phyloP scores from a whole-genome alignment of 2,888 invertebrate species.

The Euspilapteryx auroguttella region DNA sequence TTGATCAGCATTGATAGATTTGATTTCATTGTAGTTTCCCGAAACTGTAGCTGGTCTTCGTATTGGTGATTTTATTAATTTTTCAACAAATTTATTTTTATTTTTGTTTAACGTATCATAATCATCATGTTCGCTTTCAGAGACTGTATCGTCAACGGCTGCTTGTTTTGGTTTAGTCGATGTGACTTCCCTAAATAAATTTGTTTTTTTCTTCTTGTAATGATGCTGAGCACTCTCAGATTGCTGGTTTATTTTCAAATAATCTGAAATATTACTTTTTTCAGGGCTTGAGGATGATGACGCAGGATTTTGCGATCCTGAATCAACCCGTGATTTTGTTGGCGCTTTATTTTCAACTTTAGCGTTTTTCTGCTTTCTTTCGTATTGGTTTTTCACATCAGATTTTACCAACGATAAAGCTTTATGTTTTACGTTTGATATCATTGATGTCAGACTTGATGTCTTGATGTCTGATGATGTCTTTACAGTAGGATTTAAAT shows the following conservation, averaged over 20 bases:
- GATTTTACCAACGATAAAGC: constrained; percentile 51
- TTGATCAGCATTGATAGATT: not conserved
- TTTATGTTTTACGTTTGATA: constrained; percentile 56
- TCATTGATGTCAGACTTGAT: constrained; percentile 41
- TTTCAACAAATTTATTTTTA: no score
- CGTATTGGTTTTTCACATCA: constrained; percentile 10
- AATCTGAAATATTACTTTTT: not conserved
- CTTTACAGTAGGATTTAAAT: no score
- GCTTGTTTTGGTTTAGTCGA: constrained; percentile 3
- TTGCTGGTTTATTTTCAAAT: not conserved
- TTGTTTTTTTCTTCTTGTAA: not conserved
- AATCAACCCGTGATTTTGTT: not conserved
- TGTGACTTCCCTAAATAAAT: constrained; percentile 6
- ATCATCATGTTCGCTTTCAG: constrained; percentile 9
- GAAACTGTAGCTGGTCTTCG: constrained; percentile 28
- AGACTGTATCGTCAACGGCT: not conserved
- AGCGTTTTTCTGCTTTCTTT: not conserved
- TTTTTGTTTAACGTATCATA: no score
- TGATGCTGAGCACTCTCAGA: no score
- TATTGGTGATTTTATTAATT: constrained; percentile 33
- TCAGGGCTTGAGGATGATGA: not conserved
- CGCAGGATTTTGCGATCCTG: no score
- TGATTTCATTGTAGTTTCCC: constrained; percentile 10
- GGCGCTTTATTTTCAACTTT: not conserved
- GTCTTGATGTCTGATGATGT: constrained; percentile 26